Evolutionary conservation across 2,797 vertebrate species (phyloP).

Genomic region (Etheostoma perlongum): DNA sequence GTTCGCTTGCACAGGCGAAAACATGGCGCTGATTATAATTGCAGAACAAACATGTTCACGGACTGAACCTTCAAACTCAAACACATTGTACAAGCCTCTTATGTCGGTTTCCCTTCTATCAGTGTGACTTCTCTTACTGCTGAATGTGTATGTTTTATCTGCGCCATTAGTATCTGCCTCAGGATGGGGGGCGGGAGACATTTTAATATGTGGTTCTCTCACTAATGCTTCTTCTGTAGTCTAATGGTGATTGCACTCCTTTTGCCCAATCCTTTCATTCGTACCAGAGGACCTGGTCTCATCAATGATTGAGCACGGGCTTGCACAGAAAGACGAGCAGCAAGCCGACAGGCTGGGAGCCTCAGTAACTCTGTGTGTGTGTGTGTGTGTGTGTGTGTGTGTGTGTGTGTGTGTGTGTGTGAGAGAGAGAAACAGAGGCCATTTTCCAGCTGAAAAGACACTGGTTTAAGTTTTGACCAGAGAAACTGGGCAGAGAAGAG

Average conservation of each 20-base stretch:
- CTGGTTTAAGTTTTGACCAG: conserved; percentile 58
- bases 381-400: conserved; percentile 12
- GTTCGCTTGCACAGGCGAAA: not conserved
- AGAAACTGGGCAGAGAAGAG: conserved; percentile 47
- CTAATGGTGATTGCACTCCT: conserved; percentile 67
- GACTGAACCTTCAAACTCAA: conserved; percentile 29
- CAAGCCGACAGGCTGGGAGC: conserved; percentile 50
- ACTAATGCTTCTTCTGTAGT: conserved; percentile 53
- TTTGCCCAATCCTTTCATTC: conserved; percentile 58
- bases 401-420: not conserved
- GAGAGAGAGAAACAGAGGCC: conserved; percentile 45
- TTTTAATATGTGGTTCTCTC: conserved; percentile 59
- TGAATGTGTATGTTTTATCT: conserved; percentile 19
- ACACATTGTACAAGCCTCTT: conserved; percentile 23
- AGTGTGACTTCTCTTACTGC: not conserved
- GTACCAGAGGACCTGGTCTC: conserved; percentile 63
- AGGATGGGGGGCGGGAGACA: conserved; percentile 7
- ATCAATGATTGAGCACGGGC: conserved; percentile 73
- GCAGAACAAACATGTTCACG: conserved; percentile 31
- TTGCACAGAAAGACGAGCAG: conserved; percentile 59
- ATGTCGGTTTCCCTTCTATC: conserved; percentile 17
- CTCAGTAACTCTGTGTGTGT: conserved; percentile 25
- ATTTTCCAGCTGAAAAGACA: conserved; percentile 69
- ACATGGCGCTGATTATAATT: not conserved
- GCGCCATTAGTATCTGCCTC: conserved; percentile 33